Evolutionary conservation across 2,888 invertebrate species (phyloP), one percentile per base, ranked within the genome.

Genomic region (Celastrina argiolus): DNA sequence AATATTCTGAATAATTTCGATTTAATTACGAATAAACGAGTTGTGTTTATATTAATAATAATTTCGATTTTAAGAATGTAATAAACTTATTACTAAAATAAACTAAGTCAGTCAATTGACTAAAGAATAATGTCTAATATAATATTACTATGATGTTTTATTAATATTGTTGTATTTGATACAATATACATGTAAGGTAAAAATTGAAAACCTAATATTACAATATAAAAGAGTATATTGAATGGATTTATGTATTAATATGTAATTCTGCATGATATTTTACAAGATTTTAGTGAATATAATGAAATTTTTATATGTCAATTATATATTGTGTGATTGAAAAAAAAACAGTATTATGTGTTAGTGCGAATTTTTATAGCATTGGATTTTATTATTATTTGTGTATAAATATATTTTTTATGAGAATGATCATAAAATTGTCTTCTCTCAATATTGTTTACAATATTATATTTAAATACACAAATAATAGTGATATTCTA

Each of bases 301-400:
- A 34, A 34, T 31, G 7, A 59, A 59, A 59, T 12, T 34, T 16
- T 59, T 18, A 16, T 22, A 12, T 61, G 61, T 61, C 61, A 61
- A 61, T 61, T 61, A 58, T 58, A 58, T 61, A 61, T 39, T 36
- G 65, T 56, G 51, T 65, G 64, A 34, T 34, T 42, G 28, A 31
- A 51, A 51, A 64, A n/a, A 14, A 45, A 64, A 64, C 51, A 56
- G 56, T 64, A 64, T 61, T 61, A 61, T 36, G 39, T 36, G 22
- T 61, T 61, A 61, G 22, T 61, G 61, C 36, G 61, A 61, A 36
- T 39, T 39, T 45, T 31, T 26, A n/a, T 63, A 31, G 16, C 45
- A 56, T 68, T 66, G 66, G 36, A 66, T 66, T 68, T 45, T 61
- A 66, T 64, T 45, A 51, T 51, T 31, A 66, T 63, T 61, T 61